phyloP scores from a whole-genome alignment of 2,113 vertebrate genomes.

The Orthonyx spaldingii region DNA sequence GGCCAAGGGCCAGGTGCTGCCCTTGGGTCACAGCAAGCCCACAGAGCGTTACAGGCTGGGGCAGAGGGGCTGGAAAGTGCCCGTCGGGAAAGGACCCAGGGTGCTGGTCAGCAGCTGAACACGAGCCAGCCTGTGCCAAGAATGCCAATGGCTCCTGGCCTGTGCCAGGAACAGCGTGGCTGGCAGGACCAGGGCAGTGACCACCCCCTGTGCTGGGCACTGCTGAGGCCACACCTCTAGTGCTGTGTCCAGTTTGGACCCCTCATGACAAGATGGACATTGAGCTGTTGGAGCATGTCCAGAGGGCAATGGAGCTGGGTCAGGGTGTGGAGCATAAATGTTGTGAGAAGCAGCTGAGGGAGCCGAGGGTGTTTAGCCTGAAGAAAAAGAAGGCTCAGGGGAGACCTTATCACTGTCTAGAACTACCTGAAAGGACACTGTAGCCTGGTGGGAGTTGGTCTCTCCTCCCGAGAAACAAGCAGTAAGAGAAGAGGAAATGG shows the following conservation, averaged over 20 bases:
- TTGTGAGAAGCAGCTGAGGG: not conserved
- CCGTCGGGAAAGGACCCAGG: not conserved
- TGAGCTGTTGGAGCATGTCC: not conserved
- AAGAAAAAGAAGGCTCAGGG: not conserved
- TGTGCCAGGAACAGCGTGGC: not conserved
- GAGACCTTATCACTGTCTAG: not conserved
- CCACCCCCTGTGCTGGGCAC: fast-evolving
- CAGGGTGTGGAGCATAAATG: not conserved
- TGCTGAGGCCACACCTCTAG: not conserved
- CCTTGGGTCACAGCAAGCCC: not conserved
- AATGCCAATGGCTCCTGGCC: not conserved
- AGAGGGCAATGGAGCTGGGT: not conserved
- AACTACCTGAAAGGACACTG: not conserved
- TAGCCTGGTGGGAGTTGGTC: not conserved
- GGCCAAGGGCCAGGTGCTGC: not conserved
- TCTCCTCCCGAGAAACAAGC: not conserved
- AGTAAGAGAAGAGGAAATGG: not conserved
- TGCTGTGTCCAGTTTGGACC: not conserved
- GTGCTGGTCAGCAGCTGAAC: not conserved
- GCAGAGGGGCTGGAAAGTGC: not conserved
- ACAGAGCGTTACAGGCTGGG: not conserved
- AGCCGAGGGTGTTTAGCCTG: not conserved
- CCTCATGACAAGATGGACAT: not conserved
- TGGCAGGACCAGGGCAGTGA: not conserved
- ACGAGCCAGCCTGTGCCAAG: not conserved